Conservation (phyloP, 2,888 invertebrate genomes). For the Drosophila limbata region DNA sequence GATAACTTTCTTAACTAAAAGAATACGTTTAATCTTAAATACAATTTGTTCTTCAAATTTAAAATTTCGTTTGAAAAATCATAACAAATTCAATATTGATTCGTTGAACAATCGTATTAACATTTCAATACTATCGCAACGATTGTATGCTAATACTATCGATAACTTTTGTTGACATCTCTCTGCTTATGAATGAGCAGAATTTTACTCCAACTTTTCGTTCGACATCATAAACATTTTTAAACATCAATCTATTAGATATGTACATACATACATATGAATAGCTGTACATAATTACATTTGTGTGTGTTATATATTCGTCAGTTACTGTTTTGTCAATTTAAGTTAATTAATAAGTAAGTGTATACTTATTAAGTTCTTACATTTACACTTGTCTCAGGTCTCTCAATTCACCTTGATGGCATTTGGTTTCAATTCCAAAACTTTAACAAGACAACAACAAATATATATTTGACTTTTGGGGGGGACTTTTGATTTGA, state of each 20-base stretch:
- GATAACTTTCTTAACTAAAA: neutral
- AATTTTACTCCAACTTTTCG: neutral
- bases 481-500: conserved; percentile 1
- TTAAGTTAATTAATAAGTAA: conserved; percentile 58
- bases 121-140: conserved; percentile 1
- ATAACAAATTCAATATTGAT: neutral
- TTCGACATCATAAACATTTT: neutral
- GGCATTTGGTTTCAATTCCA: conserved; percentile 1
- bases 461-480: conserved; percentile 1
- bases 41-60: neutral
- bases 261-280: conserved; percentile 23
- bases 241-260: conserved; percentile 4
- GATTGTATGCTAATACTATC: neutral
- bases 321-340: conserved; percentile 43
- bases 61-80: neutral
- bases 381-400: conserved; percentile 34
- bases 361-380: conserved; percentile 48
- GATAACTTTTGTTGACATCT: neutral
- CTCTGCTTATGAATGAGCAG: neutral
- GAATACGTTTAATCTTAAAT: neutral
- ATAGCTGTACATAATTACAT: conserved; percentile 33
- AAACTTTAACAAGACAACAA: neutral
- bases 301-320: conserved; percentile 23
- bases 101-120: neutral
- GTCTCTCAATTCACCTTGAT: neutral